Base-by-base conservation (phyloP, 2,113 vertebrate species). In the Lethenteron reissneri region DNA sequence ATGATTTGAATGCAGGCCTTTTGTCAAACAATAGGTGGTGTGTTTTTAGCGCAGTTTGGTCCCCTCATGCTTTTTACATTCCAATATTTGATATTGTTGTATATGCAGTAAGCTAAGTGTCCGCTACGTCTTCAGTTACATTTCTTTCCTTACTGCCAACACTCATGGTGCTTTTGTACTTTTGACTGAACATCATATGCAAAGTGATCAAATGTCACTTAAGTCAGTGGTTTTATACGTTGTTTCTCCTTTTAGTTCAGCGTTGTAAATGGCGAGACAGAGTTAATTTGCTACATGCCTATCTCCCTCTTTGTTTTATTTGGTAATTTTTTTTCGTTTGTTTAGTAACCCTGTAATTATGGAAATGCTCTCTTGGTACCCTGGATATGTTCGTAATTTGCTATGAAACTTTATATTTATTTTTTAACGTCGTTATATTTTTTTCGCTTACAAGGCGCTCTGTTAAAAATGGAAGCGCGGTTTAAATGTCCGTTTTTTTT, bases 321-420 rank as follows among this genome's bases (percentile, higher is more conserved):
- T 41, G 41, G 41, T 41, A 41, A 41, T 41, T 41, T 41, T 41
- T 41, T 41, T 41, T 41, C 41, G 41, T 41, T 41, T 41, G 41
- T 41, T 41, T 41, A 41, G 41, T 41, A 41, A 41, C 41, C 41
- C 41, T 41, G 41, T 41, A 41, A 41, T 41, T 41, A 41, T 41
- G 41, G 41, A 41, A 41, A 41, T 41, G 41, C 41, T 41, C 41
- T 41, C 41, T 41, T 41, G 41, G 41, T 41, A 41, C 41, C 41
- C 41, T 41, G 41, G 41, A 41, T 9, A 25, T 68, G n/a, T 68
- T 25, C n/a, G 64, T 68, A n/a, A 68, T 68, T 68, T 68, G 64
- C 8, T 68, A 68, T 68, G 25, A 25, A 68, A 68, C 41, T 68
- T 85, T 90, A 85, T 88, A 84, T 82, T 88, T 86, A 84, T 78